Evolutionary conservation across 2,113 vertebrate genomes (phyloP).

Genomic region (Caracal caracal): DNA sequence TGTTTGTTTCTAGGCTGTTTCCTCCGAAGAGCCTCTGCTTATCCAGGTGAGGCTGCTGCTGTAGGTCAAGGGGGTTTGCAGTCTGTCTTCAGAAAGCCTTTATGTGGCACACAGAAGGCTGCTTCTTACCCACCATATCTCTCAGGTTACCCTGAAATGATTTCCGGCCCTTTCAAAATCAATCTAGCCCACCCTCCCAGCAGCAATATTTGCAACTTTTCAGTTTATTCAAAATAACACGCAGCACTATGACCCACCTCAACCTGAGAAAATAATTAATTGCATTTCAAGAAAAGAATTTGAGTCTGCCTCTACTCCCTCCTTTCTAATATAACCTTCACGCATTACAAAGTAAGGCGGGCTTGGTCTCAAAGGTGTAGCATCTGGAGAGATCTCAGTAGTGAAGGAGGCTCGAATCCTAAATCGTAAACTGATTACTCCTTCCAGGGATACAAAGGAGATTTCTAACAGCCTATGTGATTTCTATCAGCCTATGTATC

Average conservation of each 20-base stretch:
- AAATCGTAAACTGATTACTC: slow-evolving; percentile 17
- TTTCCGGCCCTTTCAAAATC: background rate
- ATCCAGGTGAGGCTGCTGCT: background rate
- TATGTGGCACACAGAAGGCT: background rate
- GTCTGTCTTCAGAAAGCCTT: background rate
- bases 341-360: background rate
- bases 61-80: background rate
- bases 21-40: background rate
- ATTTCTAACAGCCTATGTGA: background rate
- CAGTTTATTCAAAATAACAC: background rate
- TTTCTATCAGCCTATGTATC: background rate
- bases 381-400: background rate
- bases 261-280: background rate
- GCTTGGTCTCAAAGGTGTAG: background rate
- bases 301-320: background rate
- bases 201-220: background rate
- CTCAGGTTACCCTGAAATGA: background rate
- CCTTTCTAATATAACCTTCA: background rate
- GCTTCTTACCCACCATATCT: background rate
- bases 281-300: slow-evolving; percentile 17
- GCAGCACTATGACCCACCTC: background rate
- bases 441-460: background rate
- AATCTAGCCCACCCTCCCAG: background rate
- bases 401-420: background rate
- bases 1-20: background rate